Evolutionary conservation across 2,797 vertebrate species (phyloP).

Genomic region (Mormyrops attenuatus): DNA sequence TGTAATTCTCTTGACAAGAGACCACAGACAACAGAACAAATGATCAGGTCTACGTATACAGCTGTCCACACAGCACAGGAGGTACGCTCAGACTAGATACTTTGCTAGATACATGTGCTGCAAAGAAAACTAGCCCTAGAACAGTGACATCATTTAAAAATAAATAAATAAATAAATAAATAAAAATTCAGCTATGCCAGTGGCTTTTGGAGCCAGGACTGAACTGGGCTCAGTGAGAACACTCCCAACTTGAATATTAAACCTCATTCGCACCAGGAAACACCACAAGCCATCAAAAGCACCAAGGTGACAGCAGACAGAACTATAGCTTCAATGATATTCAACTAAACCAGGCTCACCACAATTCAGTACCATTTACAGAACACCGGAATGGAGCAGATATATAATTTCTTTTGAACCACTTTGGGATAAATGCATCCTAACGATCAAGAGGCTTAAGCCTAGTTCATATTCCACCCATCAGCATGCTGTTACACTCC

Average conservation of each 20-base stretch:
- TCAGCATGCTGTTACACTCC: neutral
- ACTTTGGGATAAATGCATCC: neutral
- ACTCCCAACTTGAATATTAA: neutral
- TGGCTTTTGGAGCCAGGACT: neutral
- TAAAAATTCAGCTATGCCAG: neutral
- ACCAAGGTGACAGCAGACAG: neutral
- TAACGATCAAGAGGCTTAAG: neutral
- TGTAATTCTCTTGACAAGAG: neutral
- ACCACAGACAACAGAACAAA: neutral
- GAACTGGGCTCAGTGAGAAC: neutral
- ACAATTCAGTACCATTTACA: neutral
- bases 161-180: neutral
- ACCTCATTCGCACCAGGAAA: neutral
- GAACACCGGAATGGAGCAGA: neutral
- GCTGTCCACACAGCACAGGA: neutral
- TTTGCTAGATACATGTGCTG: neutral
- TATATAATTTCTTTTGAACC: neutral
- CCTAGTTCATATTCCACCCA: neutral
- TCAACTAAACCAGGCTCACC: neutral
- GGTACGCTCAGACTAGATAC: neutral
- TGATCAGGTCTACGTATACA: neutral
- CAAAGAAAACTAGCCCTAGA: neutral
- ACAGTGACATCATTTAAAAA: neutral
- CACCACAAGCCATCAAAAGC: neutral
- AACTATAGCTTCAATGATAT: neutral